These are phyloP conservation scores for Galeopsomyia nigrocyanea DNA, from an alignment of 2,888 invertebrate genomes.

Conservation along the genomic window DNA sequence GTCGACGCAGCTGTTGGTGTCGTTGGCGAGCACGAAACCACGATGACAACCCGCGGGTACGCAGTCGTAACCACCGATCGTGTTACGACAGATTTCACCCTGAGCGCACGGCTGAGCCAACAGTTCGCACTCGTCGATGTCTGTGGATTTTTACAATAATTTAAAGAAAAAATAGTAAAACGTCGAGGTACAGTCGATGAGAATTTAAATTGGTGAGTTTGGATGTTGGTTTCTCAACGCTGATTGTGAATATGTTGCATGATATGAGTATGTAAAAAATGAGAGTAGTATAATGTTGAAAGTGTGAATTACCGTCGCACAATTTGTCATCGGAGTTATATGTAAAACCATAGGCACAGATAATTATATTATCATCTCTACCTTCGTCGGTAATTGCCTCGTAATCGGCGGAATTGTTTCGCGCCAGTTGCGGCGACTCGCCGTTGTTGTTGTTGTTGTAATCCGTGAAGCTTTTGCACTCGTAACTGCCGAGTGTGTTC, in stretches of 20 bases:
- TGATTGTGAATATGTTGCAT: too few relatives aligned
- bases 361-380: constrained; percentile 19
- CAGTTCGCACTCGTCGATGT: constrained; percentile 55
- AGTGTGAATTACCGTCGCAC: constrained; percentile 20
- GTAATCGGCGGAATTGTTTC: constrained; percentile 22
- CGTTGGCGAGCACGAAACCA: constrained; percentile 50
- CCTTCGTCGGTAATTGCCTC: constrained; percentile 30
- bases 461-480: constrained; percentile 49
- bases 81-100: constrained; percentile 56
- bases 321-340: constrained; percentile 16
- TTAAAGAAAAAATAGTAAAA: too few relatives aligned
- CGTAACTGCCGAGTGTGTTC: constrained; percentile 83
- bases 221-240: too few relatives aligned
- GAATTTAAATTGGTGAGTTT: too few relatives aligned
- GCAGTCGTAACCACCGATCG: constrained; percentile 56
- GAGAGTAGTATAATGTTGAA: not conserved
- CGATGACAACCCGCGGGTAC: constrained; percentile 52
- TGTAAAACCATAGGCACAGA: constrained; percentile 21
- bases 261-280: too few relatives aligned
- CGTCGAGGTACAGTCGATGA: too few relatives aligned
- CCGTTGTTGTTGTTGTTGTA: constrained; percentile 19
- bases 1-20: constrained; percentile 68
- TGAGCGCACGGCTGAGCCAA: constrained; percentile 59
- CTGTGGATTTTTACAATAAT: constrained; percentile 35
- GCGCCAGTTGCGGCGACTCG: constrained; percentile 19